These are phyloP conservation scores for Cottoperca gobio DNA, from an alignment of 2,797 vertebrate species.

Conservation along the genomic window DNA sequence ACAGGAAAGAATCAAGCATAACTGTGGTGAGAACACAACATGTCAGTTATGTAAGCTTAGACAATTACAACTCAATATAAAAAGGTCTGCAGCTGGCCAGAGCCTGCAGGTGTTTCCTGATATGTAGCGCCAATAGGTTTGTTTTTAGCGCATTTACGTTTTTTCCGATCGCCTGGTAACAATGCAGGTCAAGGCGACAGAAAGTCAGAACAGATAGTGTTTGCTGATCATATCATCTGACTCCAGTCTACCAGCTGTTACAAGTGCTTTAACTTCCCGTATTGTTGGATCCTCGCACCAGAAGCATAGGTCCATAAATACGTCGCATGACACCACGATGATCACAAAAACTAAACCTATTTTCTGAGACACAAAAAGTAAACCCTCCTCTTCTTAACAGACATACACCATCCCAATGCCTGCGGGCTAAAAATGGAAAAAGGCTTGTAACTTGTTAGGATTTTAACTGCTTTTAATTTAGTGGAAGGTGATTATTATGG, in stretches of 20 bases:
- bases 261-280: constrained; percentile 57
- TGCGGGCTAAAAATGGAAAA: constrained; percentile 37
- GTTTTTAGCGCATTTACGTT: not conserved
- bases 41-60: constrained; percentile 31
- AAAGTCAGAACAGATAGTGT: constrained; percentile 63
- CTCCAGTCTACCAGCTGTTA: constrained; percentile 67
- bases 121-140: constrained; percentile 7
- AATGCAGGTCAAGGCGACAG: constrained; percentile 35
- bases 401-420: constrained; percentile 26
- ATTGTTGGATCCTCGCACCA: constrained; percentile 40
- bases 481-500: constrained; percentile 38
- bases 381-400: constrained; percentile 32
- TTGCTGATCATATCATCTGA: constrained; percentile 68
- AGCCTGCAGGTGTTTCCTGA: constrained; percentile 64
- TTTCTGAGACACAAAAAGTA: constrained; percentile 68
- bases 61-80: constrained; percentile 51
- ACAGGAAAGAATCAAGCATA: constrained; percentile 26
- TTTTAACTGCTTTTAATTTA: constrained; percentile 2
- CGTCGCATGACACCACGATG: constrained; percentile 48
- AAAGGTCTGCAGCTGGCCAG: constrained; percentile 10
- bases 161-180: constrained; percentile 30
- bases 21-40: constrained; percentile 19
- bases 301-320: constrained; percentile 60
- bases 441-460: constrained; percentile 18
- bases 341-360: constrained; percentile 65